Evolutionary conservation across 2,113 vertebrate species (phyloP), one percentile per base, ranked within the genome.

Genomic region (Tyto alba): DNA sequence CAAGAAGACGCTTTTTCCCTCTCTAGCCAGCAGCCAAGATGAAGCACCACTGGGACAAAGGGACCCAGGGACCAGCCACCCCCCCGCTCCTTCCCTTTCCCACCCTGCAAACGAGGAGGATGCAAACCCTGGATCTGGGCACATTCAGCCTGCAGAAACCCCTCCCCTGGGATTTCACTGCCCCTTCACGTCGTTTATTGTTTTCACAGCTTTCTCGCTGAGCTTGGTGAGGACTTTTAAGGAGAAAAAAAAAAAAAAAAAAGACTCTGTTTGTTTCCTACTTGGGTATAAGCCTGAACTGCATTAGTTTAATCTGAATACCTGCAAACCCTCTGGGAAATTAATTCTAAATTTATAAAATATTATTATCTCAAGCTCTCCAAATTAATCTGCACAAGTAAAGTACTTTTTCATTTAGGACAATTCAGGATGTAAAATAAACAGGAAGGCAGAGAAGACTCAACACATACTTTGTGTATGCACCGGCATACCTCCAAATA

Each of bases 121-220:
- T 12, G 13, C 76, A 10, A 2, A 17, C 20, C 38, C 30, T 11
- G 9, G 14, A 4, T 11, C 25, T 21, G 66, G 20, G 43, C 2
- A 1, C 11, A 4, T 10, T 29, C 60, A 32, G 5, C 34, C 36
- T 9, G n/a, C 68, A 41, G 20, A 78, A 30, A 38, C 26, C 25
- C 30, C 45, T 22, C 50, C 29, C 45, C 36, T 0, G 4, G 82
- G 67, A 55, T 45, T 26, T 29, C 72, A 8, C 19, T 4, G 0
- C 40, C 7, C 13, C 13, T 36, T 26, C 72, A 0, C 36, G 20
- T 4, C 2, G 1, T 29, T 56, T 9, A 0, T 17, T 11, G 6
- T 38, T 69, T 50, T 15, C 90, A 4, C 50, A 27, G 41, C 56
- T 79, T n/a, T 69, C 50, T 50, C 16, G 1, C 52, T 4, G 34